Evolutionary conservation across 2,888 invertebrate genomes (phyloP).

Genomic region (Zygogramma bicolorata): DNA sequence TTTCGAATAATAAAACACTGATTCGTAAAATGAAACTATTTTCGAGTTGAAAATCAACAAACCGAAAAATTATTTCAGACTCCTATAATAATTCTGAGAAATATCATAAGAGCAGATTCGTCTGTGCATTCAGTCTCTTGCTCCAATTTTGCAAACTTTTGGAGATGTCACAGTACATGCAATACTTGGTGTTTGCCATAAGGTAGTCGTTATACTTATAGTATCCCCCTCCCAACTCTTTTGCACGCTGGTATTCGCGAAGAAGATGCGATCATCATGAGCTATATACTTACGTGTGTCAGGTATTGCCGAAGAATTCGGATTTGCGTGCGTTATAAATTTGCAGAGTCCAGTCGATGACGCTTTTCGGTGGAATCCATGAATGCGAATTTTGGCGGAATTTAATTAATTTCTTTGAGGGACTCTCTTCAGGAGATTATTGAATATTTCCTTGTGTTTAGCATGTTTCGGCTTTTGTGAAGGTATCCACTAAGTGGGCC

Average conservation of each 20-base stretch:
- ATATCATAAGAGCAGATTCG: background rate
- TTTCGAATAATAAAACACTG: background rate
- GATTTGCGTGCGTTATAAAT: conserved; percentile 11
- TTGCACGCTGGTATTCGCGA: conserved; percentile 45
- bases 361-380: background rate
- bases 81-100: background rate
- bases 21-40: background rate
- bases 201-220: conserved; percentile 62
- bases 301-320: conserved; percentile 15
- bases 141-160: conserved; percentile 31
- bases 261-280: conserved; percentile 39
- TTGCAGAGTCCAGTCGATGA: background rate
- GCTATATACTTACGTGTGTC: conserved; percentile 18
- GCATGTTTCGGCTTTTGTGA: background rate
- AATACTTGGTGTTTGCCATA: conserved; percentile 55
- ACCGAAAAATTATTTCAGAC: conserved; percentile 2
- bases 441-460: background rate
- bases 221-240: conserved; percentile 56
- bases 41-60: background rate
- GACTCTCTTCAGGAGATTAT: background rate
- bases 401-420: background rate
- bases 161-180: conserved; percentile 48
- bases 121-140: background rate
- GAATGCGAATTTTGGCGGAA: background rate
- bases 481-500: too few relatives aligned